Base-by-base conservation (phyloP, 2,888 invertebrate species). In the Ophion slaviceki region DNA sequence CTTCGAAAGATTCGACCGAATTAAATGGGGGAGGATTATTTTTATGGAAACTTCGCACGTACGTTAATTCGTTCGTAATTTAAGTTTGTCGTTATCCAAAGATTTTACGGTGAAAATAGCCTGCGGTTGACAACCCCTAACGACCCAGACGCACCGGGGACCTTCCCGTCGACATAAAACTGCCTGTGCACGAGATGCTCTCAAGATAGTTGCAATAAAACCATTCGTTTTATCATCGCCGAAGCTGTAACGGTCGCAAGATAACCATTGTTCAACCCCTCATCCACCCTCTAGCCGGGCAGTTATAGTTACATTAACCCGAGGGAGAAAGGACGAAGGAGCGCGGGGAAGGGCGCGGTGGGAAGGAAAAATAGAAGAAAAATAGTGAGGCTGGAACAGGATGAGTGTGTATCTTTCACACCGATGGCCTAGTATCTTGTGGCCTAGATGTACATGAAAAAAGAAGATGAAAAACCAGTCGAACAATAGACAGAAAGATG, bases 181-280 rank as follows among this genome's bases (percentile, higher is more conserved):
- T 75, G 61, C 74, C 66, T 47, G 71, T 78, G 66, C 81, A 57
- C 17, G 64, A 80, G 66, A 74, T 70, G 61, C 80, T 80, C 53
- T n/a, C 68, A 64, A 81, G 59, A 84, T 84, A 75, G 78, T 78
- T 84, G 75, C 78, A 81, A 81, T 86, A 86, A 84, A 84, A 75
- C 80, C 75, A 71, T 81, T 84, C 45, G 59, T 81, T 76, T 84
- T 81, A 85, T 85, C 59, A 79, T 66, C 72, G 36, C 59, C 71
- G 20, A 62, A 79, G 71, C 61, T 59, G 81, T 70, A 75, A 67
- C 68, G 10, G 68, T 17, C 36, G 59, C 59, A n/a, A 32, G 57
- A 75, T 70, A 59, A 59, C 62, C 57, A 45, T 64, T 59, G 64
- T 74, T 57, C 62, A 80, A 80, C 66, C 17, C 68, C 45, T 77